Base-by-base conservation (phyloP, 2,888 invertebrate genomes). In the Drosophila austrosaltans region DNA sequence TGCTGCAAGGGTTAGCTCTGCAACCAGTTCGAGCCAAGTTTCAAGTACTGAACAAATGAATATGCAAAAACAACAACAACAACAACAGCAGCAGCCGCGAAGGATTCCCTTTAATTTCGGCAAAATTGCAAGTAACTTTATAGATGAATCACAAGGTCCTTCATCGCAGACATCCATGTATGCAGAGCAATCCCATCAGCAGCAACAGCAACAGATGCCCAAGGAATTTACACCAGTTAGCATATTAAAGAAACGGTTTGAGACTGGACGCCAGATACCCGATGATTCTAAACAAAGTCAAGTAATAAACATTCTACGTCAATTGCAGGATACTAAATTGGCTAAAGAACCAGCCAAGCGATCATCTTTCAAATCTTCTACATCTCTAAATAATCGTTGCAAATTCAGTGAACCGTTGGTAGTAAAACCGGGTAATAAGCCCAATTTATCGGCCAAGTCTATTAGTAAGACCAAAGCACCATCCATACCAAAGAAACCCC, bases 41-140 rank as follows among this genome's bases (percentile, higher is more conserved):
- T 1, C 32, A 32, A 32, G 7, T 32, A 32, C 5, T 7, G 32
- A 40, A n/a, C 16, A n/a, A n/a, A 16, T 16, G 6, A 42, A 16
- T 16, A 40, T 4, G 3, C n/a, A 32, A 32, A 2, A 8, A 36
- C 36, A 36, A 36, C 10, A 2, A 2, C 36, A 36, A 6, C 16
- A 48, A 4, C 48, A 48, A 8, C 3, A 20, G 2, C 20, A 44
- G 7, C 36, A 7, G 22, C n/a, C n/a, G n/a, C 48, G 6, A 42
- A 42, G n/a, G 6, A 16, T 0, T 8, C 5, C 3, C 1, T 84
- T 87, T 6, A 84, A 84, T 62, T 81, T 84, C 36, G 84, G 84
- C 0, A 76, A 60, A 40, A 71, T 57, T 2, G 83, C 81, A 1
- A 70, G 59, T 10, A 59, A 5, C 4, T 60, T 68, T 1, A 56